Percentiles rank a stretch among this genome's conserved stretches.
These are phyloP conservation scores for Pipra filicauda DNA, from an alignment of 2,113 vertebrate genomes.

Conservation along the genomic window DNA sequence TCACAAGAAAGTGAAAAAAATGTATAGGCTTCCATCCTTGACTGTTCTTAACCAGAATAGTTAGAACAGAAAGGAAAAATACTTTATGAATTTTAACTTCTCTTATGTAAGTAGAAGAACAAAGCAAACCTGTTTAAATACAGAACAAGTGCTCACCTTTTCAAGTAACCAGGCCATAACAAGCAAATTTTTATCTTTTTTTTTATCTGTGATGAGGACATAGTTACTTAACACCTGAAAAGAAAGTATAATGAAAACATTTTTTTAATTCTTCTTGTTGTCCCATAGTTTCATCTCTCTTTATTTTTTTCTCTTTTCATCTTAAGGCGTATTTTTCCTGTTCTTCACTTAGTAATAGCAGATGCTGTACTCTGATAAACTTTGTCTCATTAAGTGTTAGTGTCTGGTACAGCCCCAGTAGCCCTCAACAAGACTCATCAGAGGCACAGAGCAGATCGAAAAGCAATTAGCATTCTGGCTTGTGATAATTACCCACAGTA, in stretches of 20 bases:
- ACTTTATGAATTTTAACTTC: not conserved
- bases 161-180: not conserved
- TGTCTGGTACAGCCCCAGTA: conserved; percentile 12
- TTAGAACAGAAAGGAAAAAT: not conserved
- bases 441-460: conserved; percentile 71
- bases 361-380: conserved; percentile 59
- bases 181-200: not conserved
- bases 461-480: conserved; percentile 80
- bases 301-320: not conserved
- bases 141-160: not conserved
- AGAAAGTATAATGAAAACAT: not conserved
- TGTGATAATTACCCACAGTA: conserved; percentile 79
- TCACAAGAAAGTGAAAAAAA: not conserved
- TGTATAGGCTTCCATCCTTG: fast-evolving
- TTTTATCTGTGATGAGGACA: not conserved
- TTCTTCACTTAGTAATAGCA: conserved; percentile 16
- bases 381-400: conserved; percentile 60
- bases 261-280: not conserved
- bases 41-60: not conserved
- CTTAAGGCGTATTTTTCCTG: not conserved
- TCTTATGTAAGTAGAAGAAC: not conserved
- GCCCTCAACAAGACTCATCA: conserved; percentile 58
- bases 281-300: not conserved
- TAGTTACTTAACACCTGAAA: not conserved
- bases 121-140: not conserved